Percentiles rank a stretch among this genome's conserved stretches.
Evolutionary conservation across 2,888 invertebrate genomes (phyloP).

Genomic region (Campoplex capitator): DNA sequence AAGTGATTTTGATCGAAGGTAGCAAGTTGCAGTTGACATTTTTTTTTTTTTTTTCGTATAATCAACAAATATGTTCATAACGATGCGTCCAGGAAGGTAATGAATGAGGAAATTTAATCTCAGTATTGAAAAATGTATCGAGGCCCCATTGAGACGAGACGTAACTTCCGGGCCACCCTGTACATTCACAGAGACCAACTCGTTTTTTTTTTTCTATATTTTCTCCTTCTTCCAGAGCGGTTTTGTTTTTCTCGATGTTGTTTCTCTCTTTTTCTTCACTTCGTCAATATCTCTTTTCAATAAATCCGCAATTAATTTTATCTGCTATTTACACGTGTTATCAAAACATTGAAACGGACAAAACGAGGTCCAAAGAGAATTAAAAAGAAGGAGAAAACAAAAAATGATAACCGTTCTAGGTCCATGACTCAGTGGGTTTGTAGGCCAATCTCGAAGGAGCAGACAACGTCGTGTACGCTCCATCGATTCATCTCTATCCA

Average conservation of each 20-base stretch:
- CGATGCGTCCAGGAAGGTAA: too few relatives aligned
- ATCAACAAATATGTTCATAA: too few relatives aligned
- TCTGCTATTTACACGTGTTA: not conserved
- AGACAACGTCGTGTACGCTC: constrained; percentile 8
- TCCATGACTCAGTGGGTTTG: constrained; percentile 64
- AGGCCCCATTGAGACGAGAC: not conserved
- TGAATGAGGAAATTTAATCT: not conserved
- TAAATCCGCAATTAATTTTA: too few relatives aligned
- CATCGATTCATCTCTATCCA: constrained; percentile 20
- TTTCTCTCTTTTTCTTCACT: too few relatives aligned
- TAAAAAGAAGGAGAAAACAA: constrained; percentile 22
- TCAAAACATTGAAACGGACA: constrained; percentile 1
- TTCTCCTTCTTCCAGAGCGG: not conserved
- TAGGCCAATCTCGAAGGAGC: constrained; percentile 56
- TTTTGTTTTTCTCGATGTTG: constrained; percentile 22
- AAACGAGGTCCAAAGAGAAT: not conserved
- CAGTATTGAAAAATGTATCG: not conserved
- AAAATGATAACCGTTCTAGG: constrained; percentile 41
- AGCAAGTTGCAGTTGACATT: too few relatives aligned
- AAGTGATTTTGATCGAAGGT: too few relatives aligned
- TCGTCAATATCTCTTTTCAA: too few relatives aligned
- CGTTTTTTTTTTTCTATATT: not conserved
- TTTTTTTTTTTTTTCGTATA: too few relatives aligned
- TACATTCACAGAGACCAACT: not conserved
- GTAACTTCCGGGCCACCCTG: not conserved